Base-by-base conservation (phyloP, 2,113 vertebrate genomes). In the Nothobranchius furzeri region DNA sequence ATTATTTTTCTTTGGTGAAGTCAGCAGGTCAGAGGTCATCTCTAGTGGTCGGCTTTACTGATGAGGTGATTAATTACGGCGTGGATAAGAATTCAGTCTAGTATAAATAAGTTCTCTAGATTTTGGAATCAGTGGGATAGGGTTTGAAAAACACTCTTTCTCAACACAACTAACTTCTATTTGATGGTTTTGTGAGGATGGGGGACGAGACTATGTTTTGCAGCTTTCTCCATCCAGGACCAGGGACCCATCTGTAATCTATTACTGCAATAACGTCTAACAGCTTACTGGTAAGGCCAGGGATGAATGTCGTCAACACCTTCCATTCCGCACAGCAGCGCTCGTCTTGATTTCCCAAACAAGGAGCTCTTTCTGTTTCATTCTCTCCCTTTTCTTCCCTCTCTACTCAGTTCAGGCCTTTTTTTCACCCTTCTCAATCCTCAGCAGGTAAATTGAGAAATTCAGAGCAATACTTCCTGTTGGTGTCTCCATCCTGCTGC, bases 401-500 rank as follows among this genome's bases (percentile, higher is more conserved):
- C 20, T 12, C 12, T 24, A 14, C 57, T 42, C 36, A n/a, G 47
- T 50, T 52, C 25, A 9, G 25, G 14, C 20, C 15, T 56, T 55
- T 51, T 68, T 70, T 68, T 53, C 52, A 80, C 55, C 63, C 60
- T 73, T 70, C 78, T 73, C 75, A 79, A 72, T 55, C 69, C 37
- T 69, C 20, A 3, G 25, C 40, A 8, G 4, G 49, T 85, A 40
- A 7, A 40, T 79, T 79, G 61, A 80, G 78, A 73, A 77, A 78
- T 64, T 68, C 70, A 63, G 77, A 92, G 89, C 90, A 92, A 92
- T 91, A 92, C 70, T 79, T n/a, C 63, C 40, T 46, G 46, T 70
- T 49, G 9, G 45, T 73, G 24, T 83, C 70, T 78, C 60, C 78
- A 69, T 74, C 49, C 48, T n/a, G 70, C 68, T 72, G 5, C 45